These are phyloP conservation scores for Temnopleurus reevesii DNA, from an alignment of 53 echinoderm and acorn worm genomes.

Conservation along the genomic window DNA sequence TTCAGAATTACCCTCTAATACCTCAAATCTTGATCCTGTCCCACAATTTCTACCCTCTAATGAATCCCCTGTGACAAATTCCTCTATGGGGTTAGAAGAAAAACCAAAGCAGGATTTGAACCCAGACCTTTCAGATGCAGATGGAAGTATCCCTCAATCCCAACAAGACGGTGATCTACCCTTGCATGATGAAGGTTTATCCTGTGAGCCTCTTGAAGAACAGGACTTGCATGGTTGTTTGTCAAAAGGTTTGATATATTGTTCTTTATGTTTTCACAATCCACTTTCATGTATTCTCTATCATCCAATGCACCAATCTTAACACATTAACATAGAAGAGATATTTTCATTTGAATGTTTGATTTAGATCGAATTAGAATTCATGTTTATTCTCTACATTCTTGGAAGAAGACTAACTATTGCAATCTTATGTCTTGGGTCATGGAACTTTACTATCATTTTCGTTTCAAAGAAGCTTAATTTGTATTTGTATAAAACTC, in stretches of 20 bases:
- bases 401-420: neutral
- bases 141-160: neutral
- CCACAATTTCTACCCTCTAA: neutral
- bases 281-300: neutral
- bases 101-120: constrained; percentile 44
- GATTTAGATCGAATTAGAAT: too few species aligned
- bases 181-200: constrained; percentile 62
- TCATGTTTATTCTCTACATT: neutral
- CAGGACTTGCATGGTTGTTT: constrained; percentile 49
- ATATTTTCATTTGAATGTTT: too few species aligned
- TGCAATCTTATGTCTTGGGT: neutral
- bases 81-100: neutral
- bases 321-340: neutral
- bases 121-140: constrained; percentile 26
- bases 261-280: constrained; percentile 41
- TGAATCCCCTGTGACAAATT: constrained; percentile 3
- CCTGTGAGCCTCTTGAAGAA: constrained; percentile 31
- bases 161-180: neutral
- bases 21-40: neutral
- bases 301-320: neutral
- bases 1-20: neutral
- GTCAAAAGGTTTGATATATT: constrained; percentile 55
- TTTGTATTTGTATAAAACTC: too few species aligned
- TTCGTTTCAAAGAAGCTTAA: too few species aligned
- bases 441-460: too few species aligned